phyloP scores from a whole-genome alignment of 2,797 vertebrate species.

The Vespertilio murinus region DNA sequence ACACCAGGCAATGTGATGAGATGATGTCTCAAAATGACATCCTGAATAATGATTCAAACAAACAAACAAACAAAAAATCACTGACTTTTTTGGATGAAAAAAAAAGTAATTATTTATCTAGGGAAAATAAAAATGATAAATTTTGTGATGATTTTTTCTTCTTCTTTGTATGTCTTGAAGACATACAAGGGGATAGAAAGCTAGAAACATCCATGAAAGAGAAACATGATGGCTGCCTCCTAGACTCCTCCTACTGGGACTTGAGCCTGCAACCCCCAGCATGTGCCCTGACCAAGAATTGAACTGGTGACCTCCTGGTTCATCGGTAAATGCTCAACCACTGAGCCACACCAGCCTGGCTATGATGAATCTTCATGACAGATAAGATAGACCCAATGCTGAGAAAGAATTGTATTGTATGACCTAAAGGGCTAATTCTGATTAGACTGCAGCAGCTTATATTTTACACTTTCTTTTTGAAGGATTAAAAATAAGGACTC shows the following conservation, averaged over 20 bases:
- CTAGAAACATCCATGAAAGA: too few relatives aligned
- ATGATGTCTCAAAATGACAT: not conserved
- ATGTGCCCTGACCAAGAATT: too few relatives aligned
- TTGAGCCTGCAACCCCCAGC: too few relatives aligned
- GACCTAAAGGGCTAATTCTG: not conserved
- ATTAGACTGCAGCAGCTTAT: not conserved
- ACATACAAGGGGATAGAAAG: too few relatives aligned
- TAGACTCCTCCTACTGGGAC: too few relatives aligned
- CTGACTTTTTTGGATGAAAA: not conserved
- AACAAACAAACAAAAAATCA: not conserved
- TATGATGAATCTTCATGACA: not conserved
- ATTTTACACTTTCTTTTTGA: not conserved
- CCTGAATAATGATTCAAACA: not conserved
- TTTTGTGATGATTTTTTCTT: not conserved
- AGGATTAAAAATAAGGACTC: not conserved
- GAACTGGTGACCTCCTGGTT: too few relatives aligned
- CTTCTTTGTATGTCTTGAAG: too few relatives aligned
- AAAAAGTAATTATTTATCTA: conserved; percentile 27
- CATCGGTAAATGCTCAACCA: too few relatives aligned
- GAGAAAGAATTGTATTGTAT: not conserved
- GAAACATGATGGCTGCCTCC: too few relatives aligned
- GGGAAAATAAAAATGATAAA: not conserved
- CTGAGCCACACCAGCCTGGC: too few relatives aligned
- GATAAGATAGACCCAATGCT: not conserved
- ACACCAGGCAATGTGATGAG: not conserved